Percentiles rank a stretch among this genome's conserved stretches.
Evolutionary conservation across 2,113 vertebrate species (phyloP).

Genomic region (Ariopsis seemanni): DNA sequence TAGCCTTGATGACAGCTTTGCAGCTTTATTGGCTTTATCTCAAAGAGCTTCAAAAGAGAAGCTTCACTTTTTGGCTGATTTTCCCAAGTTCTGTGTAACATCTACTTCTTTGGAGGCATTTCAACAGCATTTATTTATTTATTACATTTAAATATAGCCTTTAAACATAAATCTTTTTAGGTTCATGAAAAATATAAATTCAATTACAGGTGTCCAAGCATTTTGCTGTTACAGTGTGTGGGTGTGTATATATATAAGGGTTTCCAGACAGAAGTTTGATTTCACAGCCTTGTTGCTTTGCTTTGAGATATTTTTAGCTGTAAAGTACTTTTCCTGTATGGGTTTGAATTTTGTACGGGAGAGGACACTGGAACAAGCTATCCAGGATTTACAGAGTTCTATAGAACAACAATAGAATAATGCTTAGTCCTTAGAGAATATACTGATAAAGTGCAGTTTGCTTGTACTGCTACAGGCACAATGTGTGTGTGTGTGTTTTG

Average conservation of each 20-base stretch:
- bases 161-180: neutral
- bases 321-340: constrained; percentile 63
- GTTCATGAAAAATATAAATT: neutral
- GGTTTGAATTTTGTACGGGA: constrained; percentile 23
- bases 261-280: constrained; percentile 49
- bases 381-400: constrained; percentile 12
- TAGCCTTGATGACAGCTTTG: neutral
- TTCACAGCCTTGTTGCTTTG: constrained; percentile 64
- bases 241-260: constrained; percentile 2
- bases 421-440: neutral
- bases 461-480: constrained; percentile 23
- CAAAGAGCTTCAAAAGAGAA: neutral
- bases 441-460: constrained; percentile 1
- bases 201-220: neutral
- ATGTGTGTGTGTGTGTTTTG: constrained; percentile 49
- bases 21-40: neutral
- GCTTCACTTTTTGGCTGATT: neutral
- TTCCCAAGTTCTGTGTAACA: neutral
- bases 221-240: neutral
- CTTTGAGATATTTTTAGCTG: constrained; percentile 67
- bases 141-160: neutral
- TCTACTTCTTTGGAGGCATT: neutral
- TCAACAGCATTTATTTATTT: neutral
- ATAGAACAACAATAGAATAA: constrained; percentile 7
- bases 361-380: constrained; percentile 13